Evolutionary conservation across 2,888 invertebrate species (phyloP).

Genomic region (Dasypogon diadema): DNA sequence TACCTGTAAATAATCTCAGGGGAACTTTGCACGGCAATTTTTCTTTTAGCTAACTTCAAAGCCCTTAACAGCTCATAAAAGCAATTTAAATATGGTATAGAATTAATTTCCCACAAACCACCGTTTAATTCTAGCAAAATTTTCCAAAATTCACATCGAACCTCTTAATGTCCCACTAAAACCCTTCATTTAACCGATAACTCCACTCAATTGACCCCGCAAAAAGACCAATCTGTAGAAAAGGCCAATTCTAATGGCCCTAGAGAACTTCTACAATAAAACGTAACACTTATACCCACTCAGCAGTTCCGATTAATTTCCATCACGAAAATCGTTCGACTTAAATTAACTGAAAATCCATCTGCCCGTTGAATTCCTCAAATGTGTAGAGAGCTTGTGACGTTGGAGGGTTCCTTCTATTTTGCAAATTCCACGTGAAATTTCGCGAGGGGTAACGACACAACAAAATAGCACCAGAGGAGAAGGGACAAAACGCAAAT

Average conservation of each 20-base stretch:
- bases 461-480: neutral
- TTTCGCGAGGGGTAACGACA: conserved; percentile 2
- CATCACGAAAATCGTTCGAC: conserved; percentile 4
- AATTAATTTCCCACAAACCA: too few relatives aligned
- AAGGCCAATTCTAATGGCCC: conserved; percentile 23
- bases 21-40: too few relatives aligned
- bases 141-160: too few relatives aligned
- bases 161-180: too few relatives aligned
- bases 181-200: too few relatives aligned
- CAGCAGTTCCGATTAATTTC: conserved; percentile 11
- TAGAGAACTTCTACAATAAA: conserved; percentile 7
- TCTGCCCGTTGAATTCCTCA: conserved; percentile 11
- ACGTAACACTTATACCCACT: conserved; percentile 46
- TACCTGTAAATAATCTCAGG: too few relatives aligned
- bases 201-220: conserved; percentile 7
- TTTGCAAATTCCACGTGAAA: conserved; percentile 2
- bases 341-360: conserved; percentile 38
- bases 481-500: neutral
- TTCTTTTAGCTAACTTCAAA: too few relatives aligned
- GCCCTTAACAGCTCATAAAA: too few relatives aligned
- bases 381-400: conserved; percentile 16
- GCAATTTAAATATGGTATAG: too few relatives aligned
- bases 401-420: conserved; percentile 1
- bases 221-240: conserved; percentile 25
- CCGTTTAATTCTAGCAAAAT: too few relatives aligned